phyloP scores from a whole-genome alignment of 1,140 invertebrate species.

The Physella acuta region DNA sequence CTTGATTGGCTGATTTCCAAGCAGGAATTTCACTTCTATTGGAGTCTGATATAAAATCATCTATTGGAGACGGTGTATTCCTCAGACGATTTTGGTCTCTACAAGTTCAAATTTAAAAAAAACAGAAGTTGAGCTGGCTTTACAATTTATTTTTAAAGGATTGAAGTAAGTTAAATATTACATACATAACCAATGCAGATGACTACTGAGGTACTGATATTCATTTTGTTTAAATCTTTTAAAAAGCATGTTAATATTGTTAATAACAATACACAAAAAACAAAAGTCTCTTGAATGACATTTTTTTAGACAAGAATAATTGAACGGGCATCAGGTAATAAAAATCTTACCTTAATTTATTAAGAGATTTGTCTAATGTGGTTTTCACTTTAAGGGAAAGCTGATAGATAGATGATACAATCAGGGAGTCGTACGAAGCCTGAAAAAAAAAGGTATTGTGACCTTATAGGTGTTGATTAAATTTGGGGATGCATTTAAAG shows the following conservation, averaged over 20 bases:
- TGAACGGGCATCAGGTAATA: too few relatives aligned
- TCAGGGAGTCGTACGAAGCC: conserved; percentile 63
- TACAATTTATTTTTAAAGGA: too few relatives aligned
- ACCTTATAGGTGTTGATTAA: too few relatives aligned
- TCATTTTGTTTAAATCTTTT: too few relatives aligned
- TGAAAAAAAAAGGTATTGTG: conserved; percentile 35
- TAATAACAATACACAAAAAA: not conserved
- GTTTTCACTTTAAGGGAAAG: conserved; percentile 65
- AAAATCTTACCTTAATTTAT: conserved; percentile 7
- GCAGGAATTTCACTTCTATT: conserved; percentile 53
- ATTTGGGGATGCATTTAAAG: too few relatives aligned
- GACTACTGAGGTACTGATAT: too few relatives aligned
- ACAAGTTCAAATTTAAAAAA: too few relatives aligned
- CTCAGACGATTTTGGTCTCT: conserved; percentile 51
- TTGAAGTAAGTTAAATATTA: too few relatives aligned
- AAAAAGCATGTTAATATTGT: not conserved
- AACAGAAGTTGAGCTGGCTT: too few relatives aligned
- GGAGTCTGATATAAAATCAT: conserved; percentile 48
- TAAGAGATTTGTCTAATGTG: conserved; percentile 27
- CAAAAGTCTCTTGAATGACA: too few relatives aligned
- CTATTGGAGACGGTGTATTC: conserved; percentile 45
- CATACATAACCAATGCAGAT: too few relatives aligned
- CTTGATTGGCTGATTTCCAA: conserved; percentile 58
- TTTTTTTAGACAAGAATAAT: too few relatives aligned
- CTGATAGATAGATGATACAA: conserved; percentile 66